These are phyloP conservation scores for Muscicapa adusta DNA, from an alignment of 2,113 vertebrate species.

Conservation along the genomic window DNA sequence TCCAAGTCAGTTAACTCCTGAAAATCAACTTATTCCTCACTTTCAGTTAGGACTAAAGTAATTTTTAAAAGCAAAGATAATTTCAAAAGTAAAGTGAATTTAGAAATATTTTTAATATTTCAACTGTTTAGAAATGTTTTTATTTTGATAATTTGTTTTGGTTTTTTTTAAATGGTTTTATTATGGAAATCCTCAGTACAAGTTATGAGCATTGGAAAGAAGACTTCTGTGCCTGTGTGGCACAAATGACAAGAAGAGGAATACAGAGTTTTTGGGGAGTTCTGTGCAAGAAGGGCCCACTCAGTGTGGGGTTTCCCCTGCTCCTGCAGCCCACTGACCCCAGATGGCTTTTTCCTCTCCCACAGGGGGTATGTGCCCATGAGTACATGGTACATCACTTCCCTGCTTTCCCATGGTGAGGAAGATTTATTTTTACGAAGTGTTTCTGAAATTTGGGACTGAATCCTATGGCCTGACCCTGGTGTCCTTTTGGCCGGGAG, in stretches of 20 bases:
- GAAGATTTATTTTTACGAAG: not conserved
- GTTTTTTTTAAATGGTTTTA: not conserved
- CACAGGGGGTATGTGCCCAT: rapidly evolving
- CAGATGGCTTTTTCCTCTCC: not conserved
- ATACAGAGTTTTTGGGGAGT: not conserved
- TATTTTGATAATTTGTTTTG: not conserved
- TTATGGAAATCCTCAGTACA: not conserved
- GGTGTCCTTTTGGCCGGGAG: not conserved
- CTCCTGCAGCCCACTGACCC: not conserved
- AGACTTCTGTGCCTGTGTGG: not conserved
- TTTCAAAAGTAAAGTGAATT: not conserved
- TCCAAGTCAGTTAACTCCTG: not conserved
- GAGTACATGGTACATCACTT: rapidly evolving
- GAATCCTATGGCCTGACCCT: not conserved
- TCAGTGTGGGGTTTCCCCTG: not conserved
- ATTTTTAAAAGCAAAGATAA: not conserved
- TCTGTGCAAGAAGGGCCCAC: not conserved
- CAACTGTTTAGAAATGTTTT: not conserved
- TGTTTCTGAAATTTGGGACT: not conserved
- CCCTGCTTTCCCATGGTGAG: not conserved
- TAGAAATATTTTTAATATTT: not conserved
- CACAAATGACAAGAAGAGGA: not conserved
- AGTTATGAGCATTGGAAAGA: not conserved
- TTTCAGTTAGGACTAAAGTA: not conserved
- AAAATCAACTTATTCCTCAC: not conserved